Base-by-base conservation (phyloP, 1,140 invertebrate species). In the Solenopsis fugax region DNA sequence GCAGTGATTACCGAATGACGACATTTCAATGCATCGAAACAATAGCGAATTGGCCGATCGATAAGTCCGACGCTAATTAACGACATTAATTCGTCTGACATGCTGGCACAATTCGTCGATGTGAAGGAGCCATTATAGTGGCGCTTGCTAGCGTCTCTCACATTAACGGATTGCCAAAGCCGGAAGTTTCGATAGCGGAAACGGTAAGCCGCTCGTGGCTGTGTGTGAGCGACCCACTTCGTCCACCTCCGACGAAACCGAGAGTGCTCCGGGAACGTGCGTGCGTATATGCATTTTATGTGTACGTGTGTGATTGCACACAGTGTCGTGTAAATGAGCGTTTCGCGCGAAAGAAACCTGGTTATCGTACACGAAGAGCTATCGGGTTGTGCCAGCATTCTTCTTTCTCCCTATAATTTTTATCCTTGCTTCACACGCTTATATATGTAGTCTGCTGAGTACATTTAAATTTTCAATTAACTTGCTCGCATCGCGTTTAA, bases 121-220 rank as follows among this genome's bases (percentile, higher is more conserved):
- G 34, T 37, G 29, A 73, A 84, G 67, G 6, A 50, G 69, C 54
- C 29, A 75, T 75, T 84, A 75, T 84, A 62, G 41, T 21, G 80
- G 45, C 69, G 54, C 21, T 34, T 56, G 54, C 16, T n/a, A 12
- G 29, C 48, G 71, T 64, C 77, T 81, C 62, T 72, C 82, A 29
- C 73, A 58, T 65, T 82, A 67, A 82, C 81, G 89, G 91, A 90
- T 90, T 91, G 89, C 82, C 78, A 90, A 86, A 93, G 88, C 93
- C 93, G 93, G 93, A 94, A 93, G 93, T 94, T 93, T 94, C 93
- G 93, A 93, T 94, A 93, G 89, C 93, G 93, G 93, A 94, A 94
- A 88, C 91, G 88, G 87, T 78, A 50, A 80, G 89, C 29, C 89
- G 69, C 72, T 58, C 87, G 87, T 65, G 29, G 67, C 56, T 81